Evolutionary conservation across 1,140 invertebrate species (phyloP).

Genomic region (Sitophilus oryzae): DNA sequence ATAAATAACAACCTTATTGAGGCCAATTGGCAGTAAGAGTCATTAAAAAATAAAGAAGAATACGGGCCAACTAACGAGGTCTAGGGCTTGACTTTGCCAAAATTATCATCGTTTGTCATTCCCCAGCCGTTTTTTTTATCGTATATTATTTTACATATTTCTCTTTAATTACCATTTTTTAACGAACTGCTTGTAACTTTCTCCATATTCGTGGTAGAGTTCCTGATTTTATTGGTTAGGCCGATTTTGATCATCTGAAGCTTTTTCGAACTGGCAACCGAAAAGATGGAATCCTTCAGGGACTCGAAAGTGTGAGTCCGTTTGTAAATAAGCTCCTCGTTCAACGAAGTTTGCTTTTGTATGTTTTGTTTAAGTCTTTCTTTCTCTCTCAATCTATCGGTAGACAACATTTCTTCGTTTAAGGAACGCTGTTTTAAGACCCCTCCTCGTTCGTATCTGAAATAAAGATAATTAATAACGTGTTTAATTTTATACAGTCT

Average conservation of each 20-base stretch:
- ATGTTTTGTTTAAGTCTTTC: slow-evolving; percentile 78
- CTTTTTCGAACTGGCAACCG: slow-evolving; percentile 65
- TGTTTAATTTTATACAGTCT: background rate
- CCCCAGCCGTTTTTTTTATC: no score
- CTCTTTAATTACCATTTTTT: slow-evolving; percentile 26
- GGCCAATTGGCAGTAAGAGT: no score
- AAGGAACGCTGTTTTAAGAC: slow-evolving; percentile 81
- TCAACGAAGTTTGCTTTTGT: slow-evolving; percentile 81
- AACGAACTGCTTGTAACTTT: slow-evolving; percentile 62
- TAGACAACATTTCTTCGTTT: slow-evolving; percentile 83
- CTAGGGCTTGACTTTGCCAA: no score
- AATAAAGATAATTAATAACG: background rate
- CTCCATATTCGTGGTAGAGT: slow-evolving; percentile 72
- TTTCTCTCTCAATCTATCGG: slow-evolving; percentile 74
- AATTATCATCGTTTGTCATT: no score
- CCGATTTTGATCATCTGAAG: slow-evolving; percentile 81
- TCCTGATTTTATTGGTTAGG: slow-evolving; percentile 64
- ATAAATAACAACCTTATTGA: no score
- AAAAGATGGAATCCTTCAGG: slow-evolving; percentile 66
- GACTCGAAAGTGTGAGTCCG: slow-evolving; percentile 62
- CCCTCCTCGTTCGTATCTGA: slow-evolving; percentile 45
- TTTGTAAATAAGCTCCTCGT: slow-evolving; percentile 78
- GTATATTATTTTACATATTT: background rate
- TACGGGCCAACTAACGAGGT: no score
- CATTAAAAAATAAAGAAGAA: no score